These are phyloP conservation scores for Danaus plexippus DNA, from an alignment of 1,140 invertebrate species.

Conservation along the genomic window DNA sequence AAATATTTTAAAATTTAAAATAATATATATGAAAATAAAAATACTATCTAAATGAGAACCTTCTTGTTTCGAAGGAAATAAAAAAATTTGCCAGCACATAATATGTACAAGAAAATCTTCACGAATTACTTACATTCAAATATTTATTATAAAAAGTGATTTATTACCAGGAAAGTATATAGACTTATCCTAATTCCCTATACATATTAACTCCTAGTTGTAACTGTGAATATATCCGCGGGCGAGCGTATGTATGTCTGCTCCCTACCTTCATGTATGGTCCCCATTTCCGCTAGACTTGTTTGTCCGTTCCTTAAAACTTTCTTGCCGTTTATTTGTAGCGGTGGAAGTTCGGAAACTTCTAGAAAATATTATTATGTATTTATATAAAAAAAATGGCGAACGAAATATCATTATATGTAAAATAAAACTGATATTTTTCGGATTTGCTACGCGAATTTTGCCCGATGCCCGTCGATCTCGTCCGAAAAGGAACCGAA, in stretches of 20 bases:
- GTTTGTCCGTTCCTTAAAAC: conserved; percentile 41
- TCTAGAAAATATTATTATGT: conserved; percentile 6
- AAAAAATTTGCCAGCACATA: no score
- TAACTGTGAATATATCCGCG: conserved; percentile 24
- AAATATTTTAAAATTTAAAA: no score
- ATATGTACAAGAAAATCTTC: no score
- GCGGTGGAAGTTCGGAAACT: conserved; percentile 12
- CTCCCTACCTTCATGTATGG: conserved; percentile 51
- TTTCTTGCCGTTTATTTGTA: conserved; percentile 34
- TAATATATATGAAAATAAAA: no score
- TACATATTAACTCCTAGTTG: conserved; percentile 9
- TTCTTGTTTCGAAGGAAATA: no score
- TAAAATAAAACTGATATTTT: no score
- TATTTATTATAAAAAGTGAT: background rate
- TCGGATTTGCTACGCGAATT: no score
- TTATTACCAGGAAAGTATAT: background rate
- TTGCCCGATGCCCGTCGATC: no score
- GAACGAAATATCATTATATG: no score
- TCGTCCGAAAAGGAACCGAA: no score
- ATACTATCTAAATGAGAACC: no score
- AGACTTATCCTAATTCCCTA: conserved; percentile 2
- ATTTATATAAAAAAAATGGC: no score
- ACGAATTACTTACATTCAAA: background rate
- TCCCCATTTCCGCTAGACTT: conserved; percentile 49
- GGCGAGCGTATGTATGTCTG: conserved; percentile 34